phyloP scores from a whole-genome alignment of 2,797 vertebrate genomes.

The Cephalopachus bancanus region DNA sequence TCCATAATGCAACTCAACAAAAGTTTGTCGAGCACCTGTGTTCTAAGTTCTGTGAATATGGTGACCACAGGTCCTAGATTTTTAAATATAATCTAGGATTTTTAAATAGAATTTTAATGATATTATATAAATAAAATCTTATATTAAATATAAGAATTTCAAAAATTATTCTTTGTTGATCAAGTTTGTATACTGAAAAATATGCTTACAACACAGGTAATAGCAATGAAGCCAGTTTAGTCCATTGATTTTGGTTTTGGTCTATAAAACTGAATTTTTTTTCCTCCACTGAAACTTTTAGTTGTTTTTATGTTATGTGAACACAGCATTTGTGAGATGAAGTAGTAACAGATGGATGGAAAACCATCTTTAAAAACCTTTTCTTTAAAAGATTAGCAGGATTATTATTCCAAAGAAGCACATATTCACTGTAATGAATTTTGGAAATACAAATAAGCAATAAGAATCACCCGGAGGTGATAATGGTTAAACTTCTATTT shows the following conservation, averaged over 20 bases:
- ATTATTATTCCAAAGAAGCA: not conserved
- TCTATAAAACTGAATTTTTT: not conserved
- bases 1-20: not conserved
- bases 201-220: not conserved
- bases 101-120: no score
- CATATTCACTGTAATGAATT: not conserved
- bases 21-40: not conserved
- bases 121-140: no score
- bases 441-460: not conserved
- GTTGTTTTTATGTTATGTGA: not conserved
- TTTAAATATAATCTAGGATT: not conserved
- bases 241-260: not conserved
- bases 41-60: not conserved
- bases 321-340: not conserved
- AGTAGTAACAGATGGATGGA: not conserved
- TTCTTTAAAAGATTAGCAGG: slow-evolving; percentile 5
- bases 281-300: not conserved
- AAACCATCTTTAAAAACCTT: not conserved
- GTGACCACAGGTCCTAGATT: not conserved
- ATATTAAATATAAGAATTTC: not conserved
- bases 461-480: no score
- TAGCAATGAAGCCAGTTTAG: not conserved
- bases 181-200: not conserved
- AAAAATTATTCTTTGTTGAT: not conserved
- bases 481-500: not conserved